Base-by-base conservation (phyloP, 2,888 invertebrate species). In the Ectemnius cavifrons region DNA sequence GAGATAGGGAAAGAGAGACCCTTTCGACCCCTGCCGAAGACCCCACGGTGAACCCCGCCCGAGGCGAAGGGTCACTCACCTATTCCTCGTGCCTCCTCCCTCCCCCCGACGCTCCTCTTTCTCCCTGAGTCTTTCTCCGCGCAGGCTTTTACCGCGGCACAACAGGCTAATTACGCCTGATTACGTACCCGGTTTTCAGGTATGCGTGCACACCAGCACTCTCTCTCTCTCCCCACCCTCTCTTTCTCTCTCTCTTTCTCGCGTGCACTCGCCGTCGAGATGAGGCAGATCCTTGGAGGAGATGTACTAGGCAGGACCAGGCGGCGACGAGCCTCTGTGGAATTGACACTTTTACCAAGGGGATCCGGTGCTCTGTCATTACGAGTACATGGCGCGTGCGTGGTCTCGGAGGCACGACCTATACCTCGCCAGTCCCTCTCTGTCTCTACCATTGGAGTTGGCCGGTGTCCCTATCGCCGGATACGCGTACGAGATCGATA, bases 11-110 rank as follows among this genome's bases (percentile, higher is more conserved):
- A 52, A 66, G 67, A 64, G 72, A 83, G 81, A 77, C 76, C 81
- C 78, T 80, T 85, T 80, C 75, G 78, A 84, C 86, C 84, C 78
- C 80, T 75, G 67, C 74, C 68, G 64, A 71, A 80, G 77, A 84
- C 81, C 80, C 79, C 78, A 81, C 76, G 75, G 77, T 74, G 80
- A 85, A 87, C 88, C 84, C 86, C 86, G 82, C 87, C 87, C 86
- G 85, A 85, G 85, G 87, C 87, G 80, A 84, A 65, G 83, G 87
- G 85, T 87, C 88, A 85, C 86, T 88, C 87, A 87, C 87, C 88
- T 87, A 84, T 86, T 84, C 83, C 79, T 76, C 52, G 14, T 16
- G 8, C 52, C 52, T 52, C 52, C 52, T 52, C 52, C 16, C 16
- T 52, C 52, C 16, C 16, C 13, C 13, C 47, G 47, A 14, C n/a